Evolutionary conservation across 2,797 vertebrate genomes (phyloP), one percentile per base, ranked within the genome.

Genomic region (Poeciliopsis paucimaculata): DNA sequence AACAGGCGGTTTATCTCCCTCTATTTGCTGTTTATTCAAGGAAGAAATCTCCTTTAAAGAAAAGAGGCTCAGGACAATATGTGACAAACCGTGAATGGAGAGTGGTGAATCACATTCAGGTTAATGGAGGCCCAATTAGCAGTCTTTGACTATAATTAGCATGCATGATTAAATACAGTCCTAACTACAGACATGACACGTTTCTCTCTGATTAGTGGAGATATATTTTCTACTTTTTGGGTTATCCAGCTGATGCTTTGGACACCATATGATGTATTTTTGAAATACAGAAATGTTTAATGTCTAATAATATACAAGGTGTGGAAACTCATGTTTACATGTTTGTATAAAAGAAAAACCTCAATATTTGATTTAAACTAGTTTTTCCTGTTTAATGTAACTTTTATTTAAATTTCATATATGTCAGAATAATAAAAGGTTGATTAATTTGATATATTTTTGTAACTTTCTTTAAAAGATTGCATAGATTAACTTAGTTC

Each of bases 81-180:
- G 51, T 64, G 66, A 73, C 77, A 75, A 41, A n/a, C 71, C 55
- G 51, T 81, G 34, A 68, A 77, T 84, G 45, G 55, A 76, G 79
- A 79, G 31, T 45, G 62, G 26, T 57, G 41, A 72, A 84, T 81
- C 5, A 72, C 34, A 77, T 81, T 34, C 75, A 78, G 77, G 66
- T 76, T 49, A 55, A 73, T 11, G 39, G 26, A 13, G 55, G 57
- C 39, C 64, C 36, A n/a, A 41, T 72, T 45, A 75, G 76, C 60
- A 66, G 13, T 60, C 34, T 73, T 73, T 66, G 20, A 80, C 80
- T 43, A 76, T 77, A 74, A 84, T 84, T 62, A 75, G 36, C 39
- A n/a, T 18, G 45, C 15, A 16, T 43, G 46, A 76, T 75, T 46
- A 84, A 77, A 80, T 70, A 43, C 26, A 62, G 23, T 39, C 26